Evolutionary conservation across 37 sponge, comb jelly and placozoan species (phyloP).

Genomic region (Petrosia ficiformis): DNA sequence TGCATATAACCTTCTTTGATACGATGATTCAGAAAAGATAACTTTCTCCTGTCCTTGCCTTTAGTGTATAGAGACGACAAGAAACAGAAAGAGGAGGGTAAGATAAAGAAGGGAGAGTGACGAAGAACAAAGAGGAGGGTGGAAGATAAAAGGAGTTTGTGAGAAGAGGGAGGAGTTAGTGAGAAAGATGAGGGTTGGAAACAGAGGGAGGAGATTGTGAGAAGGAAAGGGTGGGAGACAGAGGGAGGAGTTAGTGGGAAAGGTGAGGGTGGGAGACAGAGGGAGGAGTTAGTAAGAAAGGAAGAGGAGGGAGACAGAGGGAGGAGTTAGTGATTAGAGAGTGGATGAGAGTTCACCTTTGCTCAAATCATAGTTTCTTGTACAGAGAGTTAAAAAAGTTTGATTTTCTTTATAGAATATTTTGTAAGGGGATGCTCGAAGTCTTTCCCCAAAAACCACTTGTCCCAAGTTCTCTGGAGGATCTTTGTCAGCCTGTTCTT

Average conservation of each 20-base stretch:
- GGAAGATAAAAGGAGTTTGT: no score
- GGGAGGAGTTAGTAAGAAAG: no score
- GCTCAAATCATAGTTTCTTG: neutral
- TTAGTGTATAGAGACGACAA: constrained; percentile 26
- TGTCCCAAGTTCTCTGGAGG: constrained; percentile 97
- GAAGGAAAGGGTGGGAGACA: no score
- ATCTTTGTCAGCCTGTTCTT: constrained; percentile 34
- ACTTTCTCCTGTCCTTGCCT: constrained; percentile 16
- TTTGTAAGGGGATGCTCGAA: constrained; percentile 55
- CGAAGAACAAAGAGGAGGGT: no score
- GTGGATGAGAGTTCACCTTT: no score
- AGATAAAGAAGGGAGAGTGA: no score
- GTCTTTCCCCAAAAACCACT: constrained; percentile 77
- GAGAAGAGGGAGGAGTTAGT: no score
- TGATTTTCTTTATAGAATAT: neutral
- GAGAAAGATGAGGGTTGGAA: no score
- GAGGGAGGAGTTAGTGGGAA: no score
- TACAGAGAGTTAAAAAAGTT: neutral
- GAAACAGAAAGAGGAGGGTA: no score
- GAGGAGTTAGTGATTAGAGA: neutral
- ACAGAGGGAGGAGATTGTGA: no score
- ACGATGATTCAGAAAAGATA: constrained; percentile 53
- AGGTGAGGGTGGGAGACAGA: no score
- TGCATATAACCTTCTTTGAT: constrained; percentile 80
- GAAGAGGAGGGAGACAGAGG: neutral